Percentiles rank a stretch among this genome's conserved stretches.
Evolutionary conservation across 1,140 invertebrate species (phyloP).

Genomic region (Phenacoccus solenopsis): DNA sequence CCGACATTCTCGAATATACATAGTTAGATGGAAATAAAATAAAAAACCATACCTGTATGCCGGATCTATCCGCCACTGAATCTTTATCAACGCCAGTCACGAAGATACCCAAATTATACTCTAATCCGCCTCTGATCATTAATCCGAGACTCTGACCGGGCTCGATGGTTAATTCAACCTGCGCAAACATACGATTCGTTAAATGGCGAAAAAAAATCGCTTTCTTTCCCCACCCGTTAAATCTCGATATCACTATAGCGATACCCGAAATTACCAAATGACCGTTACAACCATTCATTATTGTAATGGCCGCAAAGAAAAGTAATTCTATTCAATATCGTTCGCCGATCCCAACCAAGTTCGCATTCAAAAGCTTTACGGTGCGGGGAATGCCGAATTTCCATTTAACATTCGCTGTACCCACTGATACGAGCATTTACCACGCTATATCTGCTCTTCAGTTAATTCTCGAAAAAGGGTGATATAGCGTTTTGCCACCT

Average conservation of each 20-base stretch:
- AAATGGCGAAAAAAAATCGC: background rate
- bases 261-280: no score
- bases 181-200: conserved; percentile 25
- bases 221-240: no score
- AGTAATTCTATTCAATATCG: no score
- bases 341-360: no score
- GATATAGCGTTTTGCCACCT: no score
- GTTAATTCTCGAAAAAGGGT: background rate
- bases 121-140: conserved; percentile 84
- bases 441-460: background rate
- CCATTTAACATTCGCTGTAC: no score
- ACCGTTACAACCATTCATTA: no score
- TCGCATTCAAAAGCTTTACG: no score
- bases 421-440: no score
- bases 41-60: conserved; percentile 61
- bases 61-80: conserved; percentile 77
- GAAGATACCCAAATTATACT: conserved; percentile 89
- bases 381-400: no score
- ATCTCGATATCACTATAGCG: no score
- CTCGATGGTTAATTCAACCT: conserved; percentile 74
- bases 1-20: background rate
- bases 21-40: background rate
- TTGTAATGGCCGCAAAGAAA: no score
- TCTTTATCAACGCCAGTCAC: conserved; percentile 86
- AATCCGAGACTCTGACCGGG: conserved; percentile 79